Conservation (phyloP, 1,140 invertebrate species). For the Drosophila kanapiae region DNA sequence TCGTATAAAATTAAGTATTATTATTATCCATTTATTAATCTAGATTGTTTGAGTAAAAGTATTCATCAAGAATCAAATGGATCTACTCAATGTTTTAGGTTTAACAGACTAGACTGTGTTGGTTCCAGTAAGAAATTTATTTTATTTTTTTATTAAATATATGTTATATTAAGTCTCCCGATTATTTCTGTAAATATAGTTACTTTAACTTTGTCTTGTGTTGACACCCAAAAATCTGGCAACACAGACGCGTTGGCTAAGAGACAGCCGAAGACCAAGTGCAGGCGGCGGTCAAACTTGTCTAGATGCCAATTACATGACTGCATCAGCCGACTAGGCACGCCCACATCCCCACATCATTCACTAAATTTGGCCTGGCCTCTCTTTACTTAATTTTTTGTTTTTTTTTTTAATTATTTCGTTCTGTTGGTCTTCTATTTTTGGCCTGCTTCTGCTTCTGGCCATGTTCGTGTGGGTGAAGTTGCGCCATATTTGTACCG, state of each 20-base stretch:
- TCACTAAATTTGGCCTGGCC: conserved; percentile 61
- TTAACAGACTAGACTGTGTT: too few species aligned
- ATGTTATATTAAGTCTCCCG: too few species aligned
- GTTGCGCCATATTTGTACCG: conserved; percentile 45
- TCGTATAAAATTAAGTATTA: not conserved
- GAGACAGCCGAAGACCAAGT: conserved; percentile 43
- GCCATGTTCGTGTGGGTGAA: conserved; percentile 27
- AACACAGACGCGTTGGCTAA: conserved; percentile 21
- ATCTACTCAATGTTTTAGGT: not conserved
- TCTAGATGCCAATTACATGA: conserved; percentile 78
- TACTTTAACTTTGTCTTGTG: not conserved
- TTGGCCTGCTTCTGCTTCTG: conserved; percentile 42
- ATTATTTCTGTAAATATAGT: not conserved
- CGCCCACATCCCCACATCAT: conserved; percentile 54
- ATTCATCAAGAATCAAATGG: not conserved
- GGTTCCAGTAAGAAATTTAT: too few species aligned
- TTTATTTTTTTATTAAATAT: too few species aligned
- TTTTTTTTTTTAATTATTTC: conserved; percentile 10
- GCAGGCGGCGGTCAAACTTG: conserved; percentile 72
- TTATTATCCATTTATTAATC: too few species aligned
- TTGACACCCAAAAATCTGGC: conserved; percentile 15
- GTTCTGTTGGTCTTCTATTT: conserved; percentile 55
- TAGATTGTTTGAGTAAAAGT: too few species aligned
- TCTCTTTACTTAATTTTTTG: conserved; percentile 29
- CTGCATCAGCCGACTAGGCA: conserved; percentile 52